phyloP scores from a whole-genome alignment of 2,888 invertebrate genomes.

The Vandiemenella viatica region DNA sequence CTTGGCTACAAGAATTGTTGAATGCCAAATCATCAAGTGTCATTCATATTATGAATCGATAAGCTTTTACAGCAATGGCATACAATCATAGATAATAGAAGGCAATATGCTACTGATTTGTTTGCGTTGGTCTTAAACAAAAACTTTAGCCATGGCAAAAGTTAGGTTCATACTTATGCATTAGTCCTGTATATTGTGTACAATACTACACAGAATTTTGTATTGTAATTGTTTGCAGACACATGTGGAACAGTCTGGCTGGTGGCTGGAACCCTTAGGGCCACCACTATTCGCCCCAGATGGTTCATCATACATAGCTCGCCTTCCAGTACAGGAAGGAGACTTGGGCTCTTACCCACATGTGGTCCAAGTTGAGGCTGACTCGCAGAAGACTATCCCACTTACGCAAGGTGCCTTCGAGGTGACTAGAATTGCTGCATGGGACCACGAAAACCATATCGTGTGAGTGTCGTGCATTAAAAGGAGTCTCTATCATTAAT shows the following conservation, averaged over 20 bases:
- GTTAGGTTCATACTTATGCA: too few relatives aligned
- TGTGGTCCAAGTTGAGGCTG: slow-evolving; percentile 25
- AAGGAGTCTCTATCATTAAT: too few relatives aligned
- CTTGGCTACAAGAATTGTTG: too few relatives aligned
- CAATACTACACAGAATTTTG: too few relatives aligned
- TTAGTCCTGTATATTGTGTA: too few relatives aligned
- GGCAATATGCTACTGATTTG: too few relatives aligned
- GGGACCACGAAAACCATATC: slow-evolving; percentile 55
- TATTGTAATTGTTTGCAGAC: slow-evolving; percentile 1
- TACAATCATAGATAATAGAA: too few relatives aligned
- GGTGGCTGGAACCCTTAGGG: slow-evolving; percentile 27
- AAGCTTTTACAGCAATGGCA: too few relatives aligned
- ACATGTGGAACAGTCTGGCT: slow-evolving; percentile 20
- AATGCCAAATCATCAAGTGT: too few relatives aligned
- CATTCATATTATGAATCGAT: too few relatives aligned
- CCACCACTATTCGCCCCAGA: slow-evolving; percentile 28
- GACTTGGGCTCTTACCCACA: slow-evolving; percentile 41
- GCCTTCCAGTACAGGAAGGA: slow-evolving; percentile 36
- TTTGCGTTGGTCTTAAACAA: too few relatives aligned
- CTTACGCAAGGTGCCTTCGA: slow-evolving; percentile 63
- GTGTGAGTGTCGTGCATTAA: slow-evolving; percentile 46
- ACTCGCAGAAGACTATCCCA: slow-evolving; percentile 29
- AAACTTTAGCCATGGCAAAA: too few relatives aligned
- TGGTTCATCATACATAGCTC: slow-evolving; percentile 32
- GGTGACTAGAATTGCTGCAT: slow-evolving; percentile 55